Evolutionary conservation across 2,113 vertebrate genomes (phyloP).

Genomic region (Carassius gibelio): DNA sequence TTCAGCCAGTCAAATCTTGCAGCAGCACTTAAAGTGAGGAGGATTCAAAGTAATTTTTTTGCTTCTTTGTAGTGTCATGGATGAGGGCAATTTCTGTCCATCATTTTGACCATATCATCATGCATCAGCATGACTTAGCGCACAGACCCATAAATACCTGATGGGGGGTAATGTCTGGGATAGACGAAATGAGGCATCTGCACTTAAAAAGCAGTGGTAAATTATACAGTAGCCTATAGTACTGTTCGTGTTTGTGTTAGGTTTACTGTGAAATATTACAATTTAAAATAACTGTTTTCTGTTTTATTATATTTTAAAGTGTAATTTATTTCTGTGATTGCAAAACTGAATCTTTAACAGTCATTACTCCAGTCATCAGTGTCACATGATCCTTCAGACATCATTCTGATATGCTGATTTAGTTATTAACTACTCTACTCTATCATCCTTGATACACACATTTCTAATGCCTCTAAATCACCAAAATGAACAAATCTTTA

Average conservation of each 20-base stretch:
- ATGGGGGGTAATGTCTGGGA: not conserved
- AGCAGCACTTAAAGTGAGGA: constrained; percentile 8
- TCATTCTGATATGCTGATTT: not conserved
- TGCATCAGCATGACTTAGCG: not conserved
- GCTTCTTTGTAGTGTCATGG: not conserved
- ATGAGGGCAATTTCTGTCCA: not conserved
- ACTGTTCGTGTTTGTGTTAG: no score
- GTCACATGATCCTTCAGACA: not conserved
- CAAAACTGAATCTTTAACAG: not conserved
- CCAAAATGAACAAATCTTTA: no score
- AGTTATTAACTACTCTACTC: no score
- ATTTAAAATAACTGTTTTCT: no score
- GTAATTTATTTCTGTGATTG: no score
- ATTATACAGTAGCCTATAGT: no score
- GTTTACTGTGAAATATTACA: no score
- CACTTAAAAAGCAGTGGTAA: no score
- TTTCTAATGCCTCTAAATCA: no score
- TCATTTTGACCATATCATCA: constrained; percentile 4
- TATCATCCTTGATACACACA: no score
- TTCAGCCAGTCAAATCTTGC: not conserved
- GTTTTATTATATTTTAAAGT: no score
- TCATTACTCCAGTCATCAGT: not conserved
- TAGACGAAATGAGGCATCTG: no score
- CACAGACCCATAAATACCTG: not conserved
- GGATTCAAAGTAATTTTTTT: not conserved